Evolutionary conservation across 2,113 vertebrate genomes (phyloP), one percentile per base, ranked within the genome.

Genomic region (Pseudopodoces humilis): DNA sequence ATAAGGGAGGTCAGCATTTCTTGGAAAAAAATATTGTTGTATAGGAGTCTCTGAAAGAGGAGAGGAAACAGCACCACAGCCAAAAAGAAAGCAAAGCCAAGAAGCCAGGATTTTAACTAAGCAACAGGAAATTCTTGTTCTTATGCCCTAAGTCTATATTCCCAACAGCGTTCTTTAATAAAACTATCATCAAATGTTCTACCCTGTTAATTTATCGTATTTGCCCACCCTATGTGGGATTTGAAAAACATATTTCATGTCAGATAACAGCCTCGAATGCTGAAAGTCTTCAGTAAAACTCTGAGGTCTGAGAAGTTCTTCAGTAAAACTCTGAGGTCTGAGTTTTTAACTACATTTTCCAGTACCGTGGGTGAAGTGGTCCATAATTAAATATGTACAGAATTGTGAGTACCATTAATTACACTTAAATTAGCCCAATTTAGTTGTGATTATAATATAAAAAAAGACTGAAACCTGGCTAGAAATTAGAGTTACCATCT

Each of bases 331-430:
- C 5, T 20, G 33, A 70, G 13, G 7, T 77, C 43, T 77, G 68
- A 50, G 37, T 31, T 90, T 85, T 87, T 44, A 69, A 62, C 28
- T 25, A 0, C 39, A 15, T 39, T 83, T 31, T 49, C 44, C 22
- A 2, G 2, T 59, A 15, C 55, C 53, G 39, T 60, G 35, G 23
- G 17, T 83, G 55, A 79, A 86, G 59, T 67, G 55, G 10, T 24
- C n/a, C 4, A 8, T 56, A 52, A 75, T 75, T 67, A 77, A 63
- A 49, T 16, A 7, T 76, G 35, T 53, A 64, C 28, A 75, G 52
- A 55, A 49, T 68, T 93, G 90, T 95, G 93, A 94, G 93, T 96
- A 92, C 90, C 5, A 9, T 94, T 94, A 75, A 93, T 96, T 94
- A 69, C 76, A 93, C 72, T 94, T 91, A 33, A 43, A 19, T 28